A percentile compares a stretch with the other conserved stretches of the same genome.
These are phyloP conservation scores for Ianthella basta DNA, from an alignment of 37 sponge, comb jelly and placozoan genomes.

Conservation along the genomic window DNA sequence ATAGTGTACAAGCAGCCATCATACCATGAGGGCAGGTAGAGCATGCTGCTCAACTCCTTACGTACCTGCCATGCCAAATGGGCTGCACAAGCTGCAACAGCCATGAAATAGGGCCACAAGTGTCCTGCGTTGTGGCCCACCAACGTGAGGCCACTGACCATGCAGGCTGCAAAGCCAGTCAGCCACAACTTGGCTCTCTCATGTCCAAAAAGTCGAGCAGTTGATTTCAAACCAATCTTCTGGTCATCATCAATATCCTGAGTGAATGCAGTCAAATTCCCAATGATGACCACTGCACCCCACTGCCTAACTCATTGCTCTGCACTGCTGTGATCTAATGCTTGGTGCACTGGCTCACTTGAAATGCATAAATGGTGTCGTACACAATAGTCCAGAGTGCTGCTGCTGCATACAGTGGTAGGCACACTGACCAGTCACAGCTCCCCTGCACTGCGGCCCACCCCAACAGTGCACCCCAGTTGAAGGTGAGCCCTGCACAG, in stretches of 20 bases:
- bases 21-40: neutral
- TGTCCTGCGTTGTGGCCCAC: constrained; percentile 27
- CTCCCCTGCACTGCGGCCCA: constrained; percentile 55
- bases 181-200: constrained; percentile 37
- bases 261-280: too few species aligned
- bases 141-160: constrained; percentile 16
- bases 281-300: too few species aligned
- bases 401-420: constrained; percentile 60
- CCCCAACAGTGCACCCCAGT: constrained; percentile 71
- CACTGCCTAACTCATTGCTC: too few species aligned
- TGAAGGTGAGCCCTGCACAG: constrained; percentile 61
- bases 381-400: constrained; percentile 72
- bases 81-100: neutral
- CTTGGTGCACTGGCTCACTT: constrained; percentile 15
- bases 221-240: constrained; percentile 60
- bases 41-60: neutral
- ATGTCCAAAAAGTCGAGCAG: constrained; percentile 57
- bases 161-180: constrained; percentile 33
- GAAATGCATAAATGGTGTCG: constrained; percentile 77
- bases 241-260: constrained; percentile 71
- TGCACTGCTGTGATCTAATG: neutral
- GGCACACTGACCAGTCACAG: constrained; percentile 33
- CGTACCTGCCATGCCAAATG: constrained; percentile 51
- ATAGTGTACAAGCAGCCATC: neutral
- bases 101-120: constrained; percentile 50